Conservation (phyloP, 2,797 vertebrate genomes). For the Hippopotamyrus pictus region DNA sequence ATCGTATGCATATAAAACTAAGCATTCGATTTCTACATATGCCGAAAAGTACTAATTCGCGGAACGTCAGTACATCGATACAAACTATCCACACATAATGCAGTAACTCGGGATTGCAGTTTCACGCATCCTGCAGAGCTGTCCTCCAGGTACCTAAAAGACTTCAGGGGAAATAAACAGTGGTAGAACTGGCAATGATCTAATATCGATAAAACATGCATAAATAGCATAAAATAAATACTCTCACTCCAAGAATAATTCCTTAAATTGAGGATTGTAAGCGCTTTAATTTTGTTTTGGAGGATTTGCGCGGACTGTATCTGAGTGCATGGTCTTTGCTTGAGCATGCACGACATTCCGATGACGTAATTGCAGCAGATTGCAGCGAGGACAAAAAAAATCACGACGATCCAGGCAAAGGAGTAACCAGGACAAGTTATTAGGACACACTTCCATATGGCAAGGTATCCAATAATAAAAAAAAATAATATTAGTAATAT, state of each 20-base stretch:
- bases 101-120: not conserved
- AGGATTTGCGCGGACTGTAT: not conserved
- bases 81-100: not conserved
- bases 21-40: not conserved
- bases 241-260: not conserved
- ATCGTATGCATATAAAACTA: not conserved
- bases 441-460: conserved; percentile 10
- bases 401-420: conserved; percentile 3
- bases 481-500: not conserved
- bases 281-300: not conserved
- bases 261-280: not conserved
- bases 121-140: not conserved
- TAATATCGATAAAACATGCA: not conserved
- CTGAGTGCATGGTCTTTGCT: not conserved
- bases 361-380: conserved; percentile 24
- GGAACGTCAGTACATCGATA: not conserved
- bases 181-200: not conserved
- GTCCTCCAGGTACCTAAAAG: not conserved
- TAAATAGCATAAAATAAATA: not conserved
- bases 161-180: not conserved
- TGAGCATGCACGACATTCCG: conserved; percentile 8
- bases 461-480: not conserved
- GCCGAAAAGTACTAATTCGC: not conserved
- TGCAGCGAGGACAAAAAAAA: conserved; percentile 13
- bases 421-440: not conserved